phyloP scores from a whole-genome alignment of 2,888 invertebrate species.

The Mesorhabditis belari region DNA sequence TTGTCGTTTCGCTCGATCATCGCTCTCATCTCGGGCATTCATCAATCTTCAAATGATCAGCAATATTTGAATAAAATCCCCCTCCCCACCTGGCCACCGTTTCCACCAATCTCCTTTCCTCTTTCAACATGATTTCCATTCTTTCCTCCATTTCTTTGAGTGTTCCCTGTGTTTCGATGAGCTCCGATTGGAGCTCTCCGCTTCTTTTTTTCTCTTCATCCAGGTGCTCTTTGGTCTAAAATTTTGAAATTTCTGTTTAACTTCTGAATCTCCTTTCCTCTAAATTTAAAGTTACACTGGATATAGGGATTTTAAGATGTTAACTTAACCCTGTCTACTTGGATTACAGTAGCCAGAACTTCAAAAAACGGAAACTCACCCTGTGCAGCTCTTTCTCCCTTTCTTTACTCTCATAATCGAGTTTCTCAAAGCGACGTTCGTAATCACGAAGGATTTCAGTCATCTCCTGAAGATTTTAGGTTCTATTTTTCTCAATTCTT shows the following conservation, averaged over 20 bases:
- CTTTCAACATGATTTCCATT: constrained; percentile 18
- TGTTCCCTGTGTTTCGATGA: constrained; percentile 18
- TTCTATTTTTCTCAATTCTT: background rate
- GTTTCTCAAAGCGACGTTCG: constrained; percentile 31
- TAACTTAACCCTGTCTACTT: too few relatives aligned
- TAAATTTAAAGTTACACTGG: too few relatives aligned
- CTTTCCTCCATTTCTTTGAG: constrained; percentile 28
- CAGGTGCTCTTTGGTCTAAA: constrained; percentile 20
- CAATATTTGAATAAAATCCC: background rate
- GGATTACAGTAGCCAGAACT: too few relatives aligned
- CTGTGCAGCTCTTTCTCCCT: constrained; percentile 24
- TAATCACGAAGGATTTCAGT: constrained; percentile 37
- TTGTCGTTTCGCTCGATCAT: constrained; percentile 21
- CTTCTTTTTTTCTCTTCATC: constrained; percentile 18
- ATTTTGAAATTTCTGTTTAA: background rate
- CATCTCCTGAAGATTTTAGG: constrained; percentile 28
- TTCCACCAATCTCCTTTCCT: constrained; percentile 2
- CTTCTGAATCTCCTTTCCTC: too few relatives aligned
- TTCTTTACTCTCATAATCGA: constrained; percentile 35
- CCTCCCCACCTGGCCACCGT: background rate
- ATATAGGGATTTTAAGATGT: too few relatives aligned
- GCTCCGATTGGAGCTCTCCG: constrained; percentile 18
- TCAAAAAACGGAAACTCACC: constrained; percentile 7
- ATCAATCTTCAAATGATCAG: constrained; percentile 7
- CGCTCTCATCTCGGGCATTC: constrained; percentile 21